Conservation (phyloP, 2,113 vertebrate genomes). For the Psittacula cyanocephala region DNA sequence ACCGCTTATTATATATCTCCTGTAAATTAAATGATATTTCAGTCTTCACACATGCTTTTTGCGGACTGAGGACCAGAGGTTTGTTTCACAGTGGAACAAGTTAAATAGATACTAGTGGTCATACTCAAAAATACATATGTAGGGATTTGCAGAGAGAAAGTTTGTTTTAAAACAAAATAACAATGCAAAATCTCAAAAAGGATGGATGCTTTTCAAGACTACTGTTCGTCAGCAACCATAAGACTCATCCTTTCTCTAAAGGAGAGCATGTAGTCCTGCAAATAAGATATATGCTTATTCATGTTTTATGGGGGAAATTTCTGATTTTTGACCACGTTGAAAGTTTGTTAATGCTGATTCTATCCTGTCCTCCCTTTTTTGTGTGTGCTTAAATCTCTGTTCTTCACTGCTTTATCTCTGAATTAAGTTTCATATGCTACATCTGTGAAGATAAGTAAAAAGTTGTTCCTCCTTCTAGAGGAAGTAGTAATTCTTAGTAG, state of each 20-base stretch:
- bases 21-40: neutral
- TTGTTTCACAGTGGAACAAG: neutral
- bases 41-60: neutral
- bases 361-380: neutral
- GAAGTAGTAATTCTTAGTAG: neutral
- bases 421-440: neutral
- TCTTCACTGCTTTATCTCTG: neutral
- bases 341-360: neutral
- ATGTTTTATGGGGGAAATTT: neutral
- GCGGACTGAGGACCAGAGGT: neutral
- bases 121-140: neutral
- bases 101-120: neutral
- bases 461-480: neutral
- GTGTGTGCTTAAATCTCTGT: neutral
- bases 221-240: neutral
- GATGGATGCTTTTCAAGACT: neutral
- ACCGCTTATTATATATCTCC: neutral
- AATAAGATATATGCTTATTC: neutral
- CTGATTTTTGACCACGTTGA: neutral
- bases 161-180: neutral
- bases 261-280: neutral
- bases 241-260: neutral
- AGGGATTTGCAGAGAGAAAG: neutral
- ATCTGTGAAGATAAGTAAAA: neutral
- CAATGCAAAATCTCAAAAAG: neutral